A percentile compares a stretch with the other conserved stretches of the same genome.
These are phyloP conservation scores for Holothuria scabra DNA, from an alignment of 53 echinoderm and acorn worm genomes.

Conservation along the genomic window DNA sequence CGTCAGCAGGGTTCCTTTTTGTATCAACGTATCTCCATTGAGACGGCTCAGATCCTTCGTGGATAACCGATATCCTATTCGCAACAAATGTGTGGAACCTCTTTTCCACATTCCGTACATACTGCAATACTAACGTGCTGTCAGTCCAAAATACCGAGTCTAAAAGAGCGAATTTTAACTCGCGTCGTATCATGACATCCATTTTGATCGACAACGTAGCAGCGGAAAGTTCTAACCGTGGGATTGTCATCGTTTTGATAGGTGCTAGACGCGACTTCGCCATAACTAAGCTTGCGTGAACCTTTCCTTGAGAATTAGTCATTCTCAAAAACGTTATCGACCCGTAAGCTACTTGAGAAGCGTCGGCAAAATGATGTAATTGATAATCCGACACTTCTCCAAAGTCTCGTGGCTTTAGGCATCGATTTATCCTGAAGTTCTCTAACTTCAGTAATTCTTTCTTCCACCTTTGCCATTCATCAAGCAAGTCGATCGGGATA, in stretches of 20 bases:
- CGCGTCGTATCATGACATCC: constrained; percentile 35
- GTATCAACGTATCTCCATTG: constrained; percentile 58
- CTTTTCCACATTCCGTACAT: background rate
- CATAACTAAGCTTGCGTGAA: constrained; percentile 24
- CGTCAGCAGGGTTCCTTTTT: constrained; percentile 66
- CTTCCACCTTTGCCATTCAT: constrained; percentile 60
- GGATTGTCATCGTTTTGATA: constrained; percentile 50
- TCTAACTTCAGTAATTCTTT: constrained; percentile 21
- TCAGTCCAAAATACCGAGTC: constrained; percentile 61
- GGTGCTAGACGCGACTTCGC: constrained; percentile 46
- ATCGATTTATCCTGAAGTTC: constrained; percentile 15
- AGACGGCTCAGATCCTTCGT: constrained; percentile 20
- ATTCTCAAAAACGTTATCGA: constrained; percentile 9
- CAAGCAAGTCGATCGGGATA: constrained; percentile 40
- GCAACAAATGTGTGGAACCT: constrained; percentile 48
- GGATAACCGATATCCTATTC: constrained; percentile 35
- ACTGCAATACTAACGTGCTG: constrained; percentile 54
- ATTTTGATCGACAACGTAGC: constrained; percentile 55
- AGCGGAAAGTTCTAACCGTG: constrained; percentile 52
- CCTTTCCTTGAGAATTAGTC: constrained; percentile 24
- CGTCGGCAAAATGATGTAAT: constrained; percentile 74
- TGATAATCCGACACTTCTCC: constrained; percentile 40
- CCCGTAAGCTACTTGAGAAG: constrained; percentile 61
- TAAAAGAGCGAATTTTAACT: constrained; percentile 40
- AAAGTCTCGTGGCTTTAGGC: constrained; percentile 45